phyloP scores from a whole-genome alignment of 1,140 invertebrate species.

The Bombus confusus region DNA sequence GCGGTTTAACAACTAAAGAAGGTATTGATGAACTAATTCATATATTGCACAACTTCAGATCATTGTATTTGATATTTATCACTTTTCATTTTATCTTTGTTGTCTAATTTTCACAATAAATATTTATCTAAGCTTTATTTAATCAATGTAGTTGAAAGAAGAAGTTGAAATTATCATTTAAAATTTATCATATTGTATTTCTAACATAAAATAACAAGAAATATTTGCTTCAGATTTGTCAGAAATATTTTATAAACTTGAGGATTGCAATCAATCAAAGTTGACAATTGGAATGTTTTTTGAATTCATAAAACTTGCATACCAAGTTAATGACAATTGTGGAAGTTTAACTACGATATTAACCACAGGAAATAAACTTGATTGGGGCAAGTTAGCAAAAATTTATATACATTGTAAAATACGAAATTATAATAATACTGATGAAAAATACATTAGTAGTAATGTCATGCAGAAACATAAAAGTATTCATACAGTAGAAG shows the following conservation, averaged over 20 bases:
- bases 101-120: conserved; percentile 12
- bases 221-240: conserved; percentile 39
- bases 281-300: conserved; percentile 88
- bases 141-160: not conserved
- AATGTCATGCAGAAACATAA: conserved; percentile 18
- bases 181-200: conserved; percentile 14
- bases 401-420: conserved; percentile 73
- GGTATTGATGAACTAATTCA: conserved; percentile 34
- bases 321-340: conserved; percentile 86
- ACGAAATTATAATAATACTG: conserved; percentile 22
- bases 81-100: conserved; percentile 25
- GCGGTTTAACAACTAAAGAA: conserved; percentile 31
- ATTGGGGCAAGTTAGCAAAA: conserved; percentile 85
- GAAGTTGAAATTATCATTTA: not conserved
- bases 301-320: conserved; percentile 88
- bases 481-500: not conserved
- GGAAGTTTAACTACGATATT: conserved; percentile 84
- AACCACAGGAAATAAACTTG: conserved; percentile 83
- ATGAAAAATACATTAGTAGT: conserved; percentile 8
- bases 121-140: conserved; percentile 9
- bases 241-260: conserved; percentile 48
- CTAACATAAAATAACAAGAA: conserved; percentile 9
- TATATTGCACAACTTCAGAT: conserved; percentile 35
- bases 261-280: conserved; percentile 53
- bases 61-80: conserved; percentile 13